phyloP scores from a whole-genome alignment of 37 sponge, comb jelly and placozoan genomes.

The Halichondria panicea region DNA sequence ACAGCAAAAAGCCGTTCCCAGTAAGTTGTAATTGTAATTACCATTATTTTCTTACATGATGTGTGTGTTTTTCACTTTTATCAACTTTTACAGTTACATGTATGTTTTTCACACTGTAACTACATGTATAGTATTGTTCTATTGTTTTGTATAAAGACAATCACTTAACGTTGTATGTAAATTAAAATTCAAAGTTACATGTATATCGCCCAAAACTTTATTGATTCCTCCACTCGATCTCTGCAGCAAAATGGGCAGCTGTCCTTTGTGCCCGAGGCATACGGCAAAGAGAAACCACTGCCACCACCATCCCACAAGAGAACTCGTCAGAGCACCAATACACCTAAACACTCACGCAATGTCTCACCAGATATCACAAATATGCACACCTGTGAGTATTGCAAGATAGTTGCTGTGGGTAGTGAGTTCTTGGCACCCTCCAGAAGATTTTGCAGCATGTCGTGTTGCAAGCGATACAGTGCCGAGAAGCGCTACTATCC shows the following conservation, averaged over 20 bases:
- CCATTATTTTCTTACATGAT: neutral
- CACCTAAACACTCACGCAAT: neutral
- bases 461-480: slow-evolving; percentile 73
- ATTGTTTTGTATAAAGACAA: neutral
- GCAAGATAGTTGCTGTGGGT: slow-evolving; percentile 17
- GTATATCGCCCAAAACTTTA: neutral
- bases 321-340: neutral
- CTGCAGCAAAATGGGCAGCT: slow-evolving; percentile 52
- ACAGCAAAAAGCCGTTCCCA: slow-evolving; percentile 59
- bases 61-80: neutral
- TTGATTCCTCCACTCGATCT: neutral
- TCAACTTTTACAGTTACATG: too few relatives aligned
- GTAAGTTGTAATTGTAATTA: too few relatives aligned
- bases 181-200: too few relatives aligned
- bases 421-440: slow-evolving; percentile 47
- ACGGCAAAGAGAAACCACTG: slow-evolving; percentile 51
- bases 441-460: slow-evolving; percentile 64
- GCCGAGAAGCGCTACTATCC: slow-evolving; percentile 61
- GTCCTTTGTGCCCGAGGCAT: slow-evolving; percentile 76
- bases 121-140: neutral
- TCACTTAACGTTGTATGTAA: neutral
- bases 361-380: slow-evolving; percentile 19
- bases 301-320: slow-evolving; percentile 4
- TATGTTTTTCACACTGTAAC: neutral
- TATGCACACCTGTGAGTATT: slow-evolving; percentile 54